Conservation (phyloP, 2,797 vertebrate species). For the Carduelis carduelis region DNA sequence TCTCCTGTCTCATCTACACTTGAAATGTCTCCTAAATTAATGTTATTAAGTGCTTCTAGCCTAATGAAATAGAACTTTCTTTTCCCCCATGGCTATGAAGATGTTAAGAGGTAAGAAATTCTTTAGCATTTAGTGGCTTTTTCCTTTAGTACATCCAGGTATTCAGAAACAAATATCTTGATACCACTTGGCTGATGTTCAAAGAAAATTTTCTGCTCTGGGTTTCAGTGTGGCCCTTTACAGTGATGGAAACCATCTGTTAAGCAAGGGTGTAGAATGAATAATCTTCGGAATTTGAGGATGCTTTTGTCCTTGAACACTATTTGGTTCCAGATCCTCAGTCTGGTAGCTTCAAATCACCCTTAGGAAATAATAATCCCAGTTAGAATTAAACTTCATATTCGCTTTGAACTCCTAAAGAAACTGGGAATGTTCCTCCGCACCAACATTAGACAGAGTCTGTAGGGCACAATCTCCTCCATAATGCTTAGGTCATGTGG, state of each 20-base stretch:
- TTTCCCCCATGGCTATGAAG: not conserved
- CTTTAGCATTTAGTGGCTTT: not conserved
- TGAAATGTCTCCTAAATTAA: not conserved
- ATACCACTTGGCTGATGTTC: not conserved
- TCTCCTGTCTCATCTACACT: not conserved
- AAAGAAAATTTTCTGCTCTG: not conserved
- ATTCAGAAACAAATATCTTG: not conserved
- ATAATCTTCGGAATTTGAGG: not conserved
- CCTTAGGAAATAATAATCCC: not conserved
- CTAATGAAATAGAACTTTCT: not conserved
- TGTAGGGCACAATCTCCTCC: constrained; percentile 3
- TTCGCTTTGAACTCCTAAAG: not conserved
- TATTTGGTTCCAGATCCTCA: not conserved
- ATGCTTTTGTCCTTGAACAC: not conserved
- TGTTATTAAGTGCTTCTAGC: not conserved
- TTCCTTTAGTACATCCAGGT: not conserved
- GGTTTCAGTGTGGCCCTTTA: not conserved
- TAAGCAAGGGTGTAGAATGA: not conserved
- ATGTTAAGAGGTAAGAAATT: not conserved
- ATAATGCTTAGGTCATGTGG: constrained; percentile 1
- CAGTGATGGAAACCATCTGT: not conserved
- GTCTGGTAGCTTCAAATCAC: not conserved
- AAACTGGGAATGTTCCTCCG: not conserved
- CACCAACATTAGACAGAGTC: not conserved
- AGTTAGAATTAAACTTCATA: not conserved